Conservation (phyloP, 2,888 invertebrate genomes). For the Leucania comma region DNA sequence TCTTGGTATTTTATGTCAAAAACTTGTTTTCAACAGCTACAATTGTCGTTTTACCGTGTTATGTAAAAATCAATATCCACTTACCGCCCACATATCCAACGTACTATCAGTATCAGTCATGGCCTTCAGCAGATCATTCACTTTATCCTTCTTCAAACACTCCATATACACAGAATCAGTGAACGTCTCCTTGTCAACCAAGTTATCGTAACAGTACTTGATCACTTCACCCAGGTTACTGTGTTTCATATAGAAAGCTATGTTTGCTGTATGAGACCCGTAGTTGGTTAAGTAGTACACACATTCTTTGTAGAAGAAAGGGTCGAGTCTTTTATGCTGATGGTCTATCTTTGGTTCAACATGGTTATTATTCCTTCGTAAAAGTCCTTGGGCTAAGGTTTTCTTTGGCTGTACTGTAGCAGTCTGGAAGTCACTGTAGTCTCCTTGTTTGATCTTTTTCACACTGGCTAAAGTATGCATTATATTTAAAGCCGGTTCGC, state of each 20-base stretch:
- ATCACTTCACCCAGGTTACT: conserved; percentile 93
- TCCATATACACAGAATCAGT: conserved; percentile 93
- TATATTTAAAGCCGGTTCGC: conserved; percentile 91
- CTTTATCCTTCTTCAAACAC: conserved; percentile 92
- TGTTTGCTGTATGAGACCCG: conserved; percentile 93
- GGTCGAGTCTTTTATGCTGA: conserved; percentile 84
- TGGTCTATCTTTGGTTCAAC: conserved; percentile 80
- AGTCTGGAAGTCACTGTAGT: conserved; percentile 89
- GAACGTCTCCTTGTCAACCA: conserved; percentile 93
- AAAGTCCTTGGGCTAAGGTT: conserved; percentile 85
- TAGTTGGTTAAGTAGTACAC: conserved; percentile 95
- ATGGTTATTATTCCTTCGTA: conserved; percentile 81
- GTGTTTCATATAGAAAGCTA: conserved; percentile 94
- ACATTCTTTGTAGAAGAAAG: conserved; percentile 94
- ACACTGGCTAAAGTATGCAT: conserved; percentile 91
- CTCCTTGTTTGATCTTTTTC: conserved; percentile 89
- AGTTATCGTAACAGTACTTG: conserved; percentile 92
- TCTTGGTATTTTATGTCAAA: no score
- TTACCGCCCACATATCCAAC: conserved; percentile 93
- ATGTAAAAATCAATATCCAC: conserved; percentile 48
- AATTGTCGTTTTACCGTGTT: no score
- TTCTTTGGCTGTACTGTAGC: conserved; percentile 81
- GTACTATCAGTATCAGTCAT: conserved; percentile 93
- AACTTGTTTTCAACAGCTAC: no score
- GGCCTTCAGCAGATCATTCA: conserved; percentile 91